Base-by-base conservation (phyloP, 2,113 vertebrate genomes). In the Bujurquina vittata region DNA sequence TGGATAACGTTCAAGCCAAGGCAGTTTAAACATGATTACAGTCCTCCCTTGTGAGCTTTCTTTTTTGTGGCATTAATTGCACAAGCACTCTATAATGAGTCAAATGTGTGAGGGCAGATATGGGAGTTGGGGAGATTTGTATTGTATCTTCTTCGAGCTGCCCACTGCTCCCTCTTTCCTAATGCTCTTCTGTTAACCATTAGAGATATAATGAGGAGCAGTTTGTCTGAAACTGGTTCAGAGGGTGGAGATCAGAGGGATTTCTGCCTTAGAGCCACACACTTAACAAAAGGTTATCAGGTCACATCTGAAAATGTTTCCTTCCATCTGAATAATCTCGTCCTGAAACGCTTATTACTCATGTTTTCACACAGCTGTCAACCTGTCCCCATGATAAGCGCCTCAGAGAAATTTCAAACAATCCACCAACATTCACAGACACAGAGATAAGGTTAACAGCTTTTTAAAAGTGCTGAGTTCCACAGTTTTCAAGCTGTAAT, bases 381-480 rank as follows among this genome's bases (percentile, higher is more conserved):
- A 18, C 33, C 62, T 74, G n/a, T 54, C 54, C 33, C 23, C 58
- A 54, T 20, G 1, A 69, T 18, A 80, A 84, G 22, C 17, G 40
- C 12, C 43, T 81, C 58, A n/a, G 37, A 43, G 52, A 81, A 58
- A 63, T 33, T 20, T 77, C 26, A 62, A 76, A 79, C 29, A 77
- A 63, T 54, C 43, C 40, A 23, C 33, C 5, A 11, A 7, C 56
- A n/a, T 55, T 77, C 49, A 78, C 40, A 43, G 83, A 54, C 63
- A 57, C 9, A 76, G 79, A 81, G 83, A 90, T 82, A 90, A 83
- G 73, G 72, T 60, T 72, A 77, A 83, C 55, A 75, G 57, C 75
- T 80, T 20, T 63, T 54, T 69, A 26, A 84, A 90, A 89, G 65
- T 83, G 91, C 80, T 79, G 81, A 85, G 60, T 49, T 78, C 40